Conservation (phyloP, 2,888 invertebrate genomes). For the Leucania comma region DNA sequence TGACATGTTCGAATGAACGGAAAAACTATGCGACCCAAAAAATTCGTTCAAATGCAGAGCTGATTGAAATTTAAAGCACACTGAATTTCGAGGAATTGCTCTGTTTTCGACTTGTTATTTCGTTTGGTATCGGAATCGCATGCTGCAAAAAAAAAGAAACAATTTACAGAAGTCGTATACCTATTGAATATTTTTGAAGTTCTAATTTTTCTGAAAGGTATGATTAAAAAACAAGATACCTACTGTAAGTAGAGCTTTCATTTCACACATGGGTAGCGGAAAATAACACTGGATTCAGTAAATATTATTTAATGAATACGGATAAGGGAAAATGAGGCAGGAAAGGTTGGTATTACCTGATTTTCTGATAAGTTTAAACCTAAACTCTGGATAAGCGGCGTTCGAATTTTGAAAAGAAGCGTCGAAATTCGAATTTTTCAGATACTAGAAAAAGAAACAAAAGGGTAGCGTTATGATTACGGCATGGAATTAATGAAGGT, state of each 20-base stretch:
- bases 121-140: constrained; percentile 16
- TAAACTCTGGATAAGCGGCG: background rate
- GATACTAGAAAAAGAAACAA: background rate
- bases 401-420: background rate
- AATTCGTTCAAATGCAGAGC: constrained; percentile 19
- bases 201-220: background rate
- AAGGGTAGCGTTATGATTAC: background rate
- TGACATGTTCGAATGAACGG: constrained; percentile 5
- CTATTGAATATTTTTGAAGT: constrained; percentile 9
- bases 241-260: background rate
- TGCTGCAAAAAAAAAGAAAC: background rate
- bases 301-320: background rate
- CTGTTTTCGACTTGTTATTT: constrained; percentile 27
- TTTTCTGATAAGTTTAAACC: no score
- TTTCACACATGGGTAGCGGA: background rate
- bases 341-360: background rate
- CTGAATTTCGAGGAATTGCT: constrained; percentile 25
- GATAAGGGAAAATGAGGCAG: background rate
- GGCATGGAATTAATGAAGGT: background rate
- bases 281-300: background rate
- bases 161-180: background rate
- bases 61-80: constrained; percentile 35
- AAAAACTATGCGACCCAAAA: constrained; percentile 27
- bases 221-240: no score
- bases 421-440: no score